phyloP scores from a whole-genome alignment of 2,113 vertebrate genomes.

The Apteryx owenii region DNA sequence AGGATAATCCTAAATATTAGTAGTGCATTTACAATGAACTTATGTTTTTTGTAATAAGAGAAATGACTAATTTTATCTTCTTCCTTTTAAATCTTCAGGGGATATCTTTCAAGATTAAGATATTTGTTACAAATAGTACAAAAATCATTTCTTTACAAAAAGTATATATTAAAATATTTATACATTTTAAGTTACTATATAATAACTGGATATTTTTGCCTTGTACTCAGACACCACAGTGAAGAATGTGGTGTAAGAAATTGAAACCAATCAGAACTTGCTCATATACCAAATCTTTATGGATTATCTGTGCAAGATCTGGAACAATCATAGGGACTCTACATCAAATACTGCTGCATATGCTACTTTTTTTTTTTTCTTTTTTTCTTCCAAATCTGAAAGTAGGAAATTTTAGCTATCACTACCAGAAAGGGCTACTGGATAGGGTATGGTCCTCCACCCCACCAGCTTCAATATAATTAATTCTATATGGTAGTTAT shows the following conservation, averaged over 20 bases:
- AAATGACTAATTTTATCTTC: conserved; percentile 63
- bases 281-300: conserved; percentile 10
- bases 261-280: conserved; percentile 48
- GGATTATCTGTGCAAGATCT: background rate
- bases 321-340: background rate
- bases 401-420: background rate
- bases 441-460: conserved; percentile 33
- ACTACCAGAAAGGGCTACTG: conserved; percentile 21
- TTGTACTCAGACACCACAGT: conserved; percentile 33
- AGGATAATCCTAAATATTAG: conserved; percentile 62
- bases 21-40: conserved; percentile 81
- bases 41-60: background rate
- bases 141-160: conserved; percentile 83
- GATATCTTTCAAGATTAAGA: conserved; percentile 67
- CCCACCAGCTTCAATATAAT: background rate
- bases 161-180: conserved; percentile 87
- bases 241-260: conserved; percentile 19
- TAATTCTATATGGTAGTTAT: conserved; percentile 43
- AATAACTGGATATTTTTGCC: conserved; percentile 68
- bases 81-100: conserved; percentile 77
- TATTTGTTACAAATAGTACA: conserved; percentile 83
- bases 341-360: conserved; percentile 26
- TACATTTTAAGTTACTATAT: conserved; percentile 82
- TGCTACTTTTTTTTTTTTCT: background rate
- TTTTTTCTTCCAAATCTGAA: background rate